Percentiles rank a stretch among this genome's conserved stretches.
Evolutionary conservation across 2,888 invertebrate species (phyloP).

Genomic region (Trachelus troglodyta): DNA sequence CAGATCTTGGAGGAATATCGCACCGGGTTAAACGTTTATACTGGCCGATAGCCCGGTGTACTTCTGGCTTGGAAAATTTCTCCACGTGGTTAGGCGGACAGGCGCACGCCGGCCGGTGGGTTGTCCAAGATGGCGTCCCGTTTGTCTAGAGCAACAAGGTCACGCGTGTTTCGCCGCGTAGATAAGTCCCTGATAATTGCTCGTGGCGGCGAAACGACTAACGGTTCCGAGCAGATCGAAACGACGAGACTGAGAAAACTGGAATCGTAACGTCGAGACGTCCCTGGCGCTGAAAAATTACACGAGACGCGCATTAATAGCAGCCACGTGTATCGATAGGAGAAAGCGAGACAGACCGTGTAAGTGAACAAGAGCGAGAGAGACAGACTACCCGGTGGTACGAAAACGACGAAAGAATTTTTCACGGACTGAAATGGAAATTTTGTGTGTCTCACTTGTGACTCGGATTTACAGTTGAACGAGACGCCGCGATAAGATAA

Average conservation of each 20-base stretch:
- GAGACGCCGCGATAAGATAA: not conserved
- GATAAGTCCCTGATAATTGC: constrained; percentile 33
- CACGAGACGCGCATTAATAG: not conserved
- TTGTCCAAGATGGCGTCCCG: constrained; percentile 53
- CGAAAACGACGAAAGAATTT: not conserved
- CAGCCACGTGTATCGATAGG: not conserved
- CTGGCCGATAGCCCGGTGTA: constrained; percentile 23
- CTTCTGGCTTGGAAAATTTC: not conserved
- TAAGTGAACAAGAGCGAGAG: not conserved
- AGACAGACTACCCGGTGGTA: not conserved
- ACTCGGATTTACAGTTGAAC: not conserved
- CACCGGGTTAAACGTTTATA: not conserved
- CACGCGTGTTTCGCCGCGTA: constrained; percentile 44
- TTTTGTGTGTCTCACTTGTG: not conserved
- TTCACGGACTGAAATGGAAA: not conserved
- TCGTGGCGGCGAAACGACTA: not conserved
- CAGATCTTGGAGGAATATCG: not conserved
- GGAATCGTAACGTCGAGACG: not conserved
- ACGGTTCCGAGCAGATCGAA: not conserved
- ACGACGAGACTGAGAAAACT: not conserved
- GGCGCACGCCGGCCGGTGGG: constrained; percentile 38
- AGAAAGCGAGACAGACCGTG: not conserved
- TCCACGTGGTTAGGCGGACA: constrained; percentile 50
- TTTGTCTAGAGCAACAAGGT: constrained; percentile 50
- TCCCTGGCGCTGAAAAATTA: not conserved